Percentiles rank a stretch among this genome's conserved stretches.
Conservation (phyloP, 2,888 invertebrate genomes). For the Aphrophora alni region DNA sequence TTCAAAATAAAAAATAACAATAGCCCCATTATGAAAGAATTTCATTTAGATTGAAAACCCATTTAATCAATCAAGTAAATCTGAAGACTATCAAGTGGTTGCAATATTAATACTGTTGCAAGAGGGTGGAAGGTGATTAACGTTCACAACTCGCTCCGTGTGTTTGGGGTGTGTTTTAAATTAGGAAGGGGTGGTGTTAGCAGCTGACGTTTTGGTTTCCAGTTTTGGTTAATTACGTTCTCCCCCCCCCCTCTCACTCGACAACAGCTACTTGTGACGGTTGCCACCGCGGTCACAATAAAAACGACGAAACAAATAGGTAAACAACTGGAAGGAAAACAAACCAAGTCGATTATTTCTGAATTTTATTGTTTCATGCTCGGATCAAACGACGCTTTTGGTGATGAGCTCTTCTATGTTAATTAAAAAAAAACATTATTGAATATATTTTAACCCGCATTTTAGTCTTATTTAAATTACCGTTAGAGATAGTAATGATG, state of each 20-base stretch:
- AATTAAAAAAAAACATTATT: too few species aligned
- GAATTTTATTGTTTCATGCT: neutral
- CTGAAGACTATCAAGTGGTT: neutral
- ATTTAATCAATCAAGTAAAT: neutral
- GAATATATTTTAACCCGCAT: too few species aligned
- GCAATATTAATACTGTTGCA: neutral
- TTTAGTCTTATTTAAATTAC: too few species aligned
- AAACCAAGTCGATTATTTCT: neutral
- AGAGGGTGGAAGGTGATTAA: neutral
- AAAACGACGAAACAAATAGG: neutral
- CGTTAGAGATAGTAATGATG: too few species aligned
- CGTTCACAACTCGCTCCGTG: neutral
- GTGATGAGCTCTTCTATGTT: too few species aligned
- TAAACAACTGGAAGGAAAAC: neutral
- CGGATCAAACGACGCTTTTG: too few species aligned
- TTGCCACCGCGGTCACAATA: neutral
- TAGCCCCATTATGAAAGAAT: too few species aligned
- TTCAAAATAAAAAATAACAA: too few species aligned
- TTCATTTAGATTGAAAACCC: too few species aligned
- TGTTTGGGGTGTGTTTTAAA: constrained; percentile 6
- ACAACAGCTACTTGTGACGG: neutral
- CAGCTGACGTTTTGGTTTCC: constrained; percentile 6
- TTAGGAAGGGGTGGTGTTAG: neutral
- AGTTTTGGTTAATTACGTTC: neutral
- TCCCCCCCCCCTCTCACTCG: neutral